Evolutionary conservation across 2,888 invertebrate species (phyloP).

Genomic region (Itoplectis maculator): DNA sequence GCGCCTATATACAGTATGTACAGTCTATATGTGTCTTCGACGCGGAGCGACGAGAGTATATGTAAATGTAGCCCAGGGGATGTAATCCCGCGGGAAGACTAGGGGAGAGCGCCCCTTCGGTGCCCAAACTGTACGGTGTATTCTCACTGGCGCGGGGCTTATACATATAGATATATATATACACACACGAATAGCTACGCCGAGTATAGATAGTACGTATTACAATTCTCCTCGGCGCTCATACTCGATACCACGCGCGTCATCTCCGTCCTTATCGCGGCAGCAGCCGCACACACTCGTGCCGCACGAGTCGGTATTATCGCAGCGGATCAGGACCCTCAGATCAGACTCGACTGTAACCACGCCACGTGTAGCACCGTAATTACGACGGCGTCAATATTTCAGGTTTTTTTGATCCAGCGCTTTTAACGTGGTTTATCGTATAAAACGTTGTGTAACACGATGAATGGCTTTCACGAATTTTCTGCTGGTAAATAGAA

Average conservation of each 20-base stretch:
- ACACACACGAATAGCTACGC: neutral
- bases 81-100: conserved; percentile 76
- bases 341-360: conserved; percentile 39
- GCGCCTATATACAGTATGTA: neutral
- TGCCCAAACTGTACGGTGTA: conserved; percentile 58
- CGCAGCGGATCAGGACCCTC: conserved; percentile 36
- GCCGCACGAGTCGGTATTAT: conserved; percentile 29
- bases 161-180: neutral
- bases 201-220: conserved; percentile 35
- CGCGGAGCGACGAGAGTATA: conserved; percentile 72
- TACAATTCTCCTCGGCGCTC: conserved; percentile 40
- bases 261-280: conserved; percentile 56
- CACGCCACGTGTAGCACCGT: neutral
- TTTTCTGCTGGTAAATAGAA: neutral
- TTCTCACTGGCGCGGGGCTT: conserved; percentile 69
- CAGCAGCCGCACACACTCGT: conserved; percentile 48
- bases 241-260: conserved; percentile 35
- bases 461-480: neutral
- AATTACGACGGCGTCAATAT: conserved; percentile 21
- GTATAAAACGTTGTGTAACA: no score
- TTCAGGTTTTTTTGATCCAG: neutral
- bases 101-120: conserved; percentile 52
- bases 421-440: neutral
- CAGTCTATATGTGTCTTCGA: conserved; percentile 6
- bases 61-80: conserved; percentile 79